phyloP scores from a whole-genome alignment of 2,797 vertebrate species.

The Dendrocincla fuliginosa region DNA sequence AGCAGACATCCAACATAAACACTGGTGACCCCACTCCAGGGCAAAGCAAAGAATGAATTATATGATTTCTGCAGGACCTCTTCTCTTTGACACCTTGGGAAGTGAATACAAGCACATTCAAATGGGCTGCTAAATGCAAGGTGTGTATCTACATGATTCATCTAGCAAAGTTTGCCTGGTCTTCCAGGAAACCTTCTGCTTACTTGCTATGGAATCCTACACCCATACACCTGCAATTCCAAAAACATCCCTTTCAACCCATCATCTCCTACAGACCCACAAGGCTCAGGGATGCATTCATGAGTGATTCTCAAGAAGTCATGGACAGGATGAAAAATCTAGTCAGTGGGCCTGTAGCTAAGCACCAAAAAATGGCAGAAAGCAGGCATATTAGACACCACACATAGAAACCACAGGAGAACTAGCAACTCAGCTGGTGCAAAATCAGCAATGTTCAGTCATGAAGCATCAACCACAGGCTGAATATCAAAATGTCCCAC shows the following conservation, averaged over 20 bases:
- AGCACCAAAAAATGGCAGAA: not conserved
- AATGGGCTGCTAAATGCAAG: not conserved
- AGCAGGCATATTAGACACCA: not conserved
- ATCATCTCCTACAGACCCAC: not conserved
- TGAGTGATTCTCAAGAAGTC: not conserved
- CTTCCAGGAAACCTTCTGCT: not conserved
- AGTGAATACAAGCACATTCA: not conserved
- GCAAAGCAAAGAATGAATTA: not conserved
- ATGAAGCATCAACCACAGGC: not conserved
- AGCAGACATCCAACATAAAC: not conserved
- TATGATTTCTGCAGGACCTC: not conserved
- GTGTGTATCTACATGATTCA: not conserved
- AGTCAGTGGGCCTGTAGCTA: not conserved
- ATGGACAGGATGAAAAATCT: not conserved
- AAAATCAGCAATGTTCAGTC: not conserved
- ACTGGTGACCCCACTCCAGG: not conserved
- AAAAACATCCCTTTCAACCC: not conserved
- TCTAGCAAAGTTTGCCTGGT: not conserved
- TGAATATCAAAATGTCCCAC: not conserved
- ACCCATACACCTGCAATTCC: not conserved
- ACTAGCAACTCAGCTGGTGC: not conserved
- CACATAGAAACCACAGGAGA: not conserved
- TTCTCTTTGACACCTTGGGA: not conserved
- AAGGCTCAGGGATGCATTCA: not conserved
- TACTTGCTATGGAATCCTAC: not conserved